These are phyloP conservation scores for Drosophila willistoni DNA, from an alignment of 1,140 invertebrate species.

Conservation along the genomic window DNA sequence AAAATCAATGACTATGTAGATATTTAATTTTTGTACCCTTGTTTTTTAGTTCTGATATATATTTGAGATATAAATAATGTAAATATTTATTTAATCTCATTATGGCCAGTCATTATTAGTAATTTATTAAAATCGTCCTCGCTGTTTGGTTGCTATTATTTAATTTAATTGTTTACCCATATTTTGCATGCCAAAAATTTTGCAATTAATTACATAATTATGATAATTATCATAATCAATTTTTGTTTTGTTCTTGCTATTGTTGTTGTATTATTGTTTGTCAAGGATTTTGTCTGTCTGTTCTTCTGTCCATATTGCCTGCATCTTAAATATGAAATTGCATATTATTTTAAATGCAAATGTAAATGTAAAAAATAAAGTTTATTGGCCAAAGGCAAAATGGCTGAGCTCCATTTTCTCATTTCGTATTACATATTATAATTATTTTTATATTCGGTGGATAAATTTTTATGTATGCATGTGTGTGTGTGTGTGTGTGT, in stretches of 20 bases:
- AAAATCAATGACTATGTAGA: no score
- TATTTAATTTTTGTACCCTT: neutral
- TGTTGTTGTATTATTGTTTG: neutral
- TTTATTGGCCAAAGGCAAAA: conserved; percentile 34
- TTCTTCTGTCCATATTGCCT: neutral
- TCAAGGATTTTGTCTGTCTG: conserved; percentile 10
- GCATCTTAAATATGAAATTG: conserved; percentile 52
- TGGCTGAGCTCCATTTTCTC: conserved; percentile 28
- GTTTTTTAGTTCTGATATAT: neutral
- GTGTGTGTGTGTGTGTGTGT: conserved; percentile 36
- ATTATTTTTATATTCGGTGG: conserved; percentile 58
- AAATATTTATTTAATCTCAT: conserved; percentile 1
- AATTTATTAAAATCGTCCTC: neutral
- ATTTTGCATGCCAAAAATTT: conserved; percentile 3
- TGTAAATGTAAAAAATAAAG: conserved; percentile 61
- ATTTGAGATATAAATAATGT: neutral
- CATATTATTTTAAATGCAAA: conserved; percentile 44
- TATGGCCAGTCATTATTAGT: neutral
- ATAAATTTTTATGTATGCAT: conserved; percentile 64
- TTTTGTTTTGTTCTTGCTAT: conserved; percentile 21
- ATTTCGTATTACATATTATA: conserved; percentile 21
- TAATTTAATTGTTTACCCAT: conserved; percentile 18
- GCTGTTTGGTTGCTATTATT: neutral
- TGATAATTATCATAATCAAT: conserved; percentile 35
- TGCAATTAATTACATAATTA: conserved; percentile 45